phyloP scores from a whole-genome alignment of 1,140 invertebrate genomes.

The Atta cephalotes region DNA sequence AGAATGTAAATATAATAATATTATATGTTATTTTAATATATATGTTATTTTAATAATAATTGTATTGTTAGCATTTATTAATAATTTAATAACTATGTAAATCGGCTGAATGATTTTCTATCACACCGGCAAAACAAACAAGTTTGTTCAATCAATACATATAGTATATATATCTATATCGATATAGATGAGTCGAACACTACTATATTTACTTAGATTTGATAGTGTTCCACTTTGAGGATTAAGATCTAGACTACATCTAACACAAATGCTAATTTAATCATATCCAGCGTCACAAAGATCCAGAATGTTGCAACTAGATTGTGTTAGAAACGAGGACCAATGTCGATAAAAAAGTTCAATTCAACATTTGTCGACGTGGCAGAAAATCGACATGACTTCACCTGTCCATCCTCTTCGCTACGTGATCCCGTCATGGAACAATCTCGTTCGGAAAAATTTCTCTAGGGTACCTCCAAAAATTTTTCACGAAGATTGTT shows the following conservation, averaged over 20 bases:
- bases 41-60: conserved; percentile 4
- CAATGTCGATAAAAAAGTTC: conserved; percentile 43
- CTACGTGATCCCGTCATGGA: conserved; percentile 56
- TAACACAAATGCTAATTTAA: conserved; percentile 42
- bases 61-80: not conserved
- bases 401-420: conserved; percentile 54
- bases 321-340: conserved; percentile 21
- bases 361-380: conserved; percentile 52
- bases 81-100: not conserved
- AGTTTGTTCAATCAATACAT: conserved; percentile 15
- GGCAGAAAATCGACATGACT: conserved; percentile 55
- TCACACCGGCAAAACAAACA: conserved; percentile 15
- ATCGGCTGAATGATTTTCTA: conserved; percentile 4
- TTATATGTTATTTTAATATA: not conserved
- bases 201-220: conserved; percentile 45
- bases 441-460: conserved; percentile 58
- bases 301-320: not conserved
- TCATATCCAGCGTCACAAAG: not conserved
- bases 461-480: conserved; percentile 43
- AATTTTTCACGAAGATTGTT: conserved; percentile 43
- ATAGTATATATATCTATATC: not conserved
- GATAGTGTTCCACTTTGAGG: conserved; percentile 41
- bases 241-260: conserved; percentile 28
- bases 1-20: not conserved
- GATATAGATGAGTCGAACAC: conserved; percentile 16